These are phyloP conservation scores for Caradrina kadenii DNA, from an alignment of 2,888 invertebrate species.

Conservation along the genomic window DNA sequence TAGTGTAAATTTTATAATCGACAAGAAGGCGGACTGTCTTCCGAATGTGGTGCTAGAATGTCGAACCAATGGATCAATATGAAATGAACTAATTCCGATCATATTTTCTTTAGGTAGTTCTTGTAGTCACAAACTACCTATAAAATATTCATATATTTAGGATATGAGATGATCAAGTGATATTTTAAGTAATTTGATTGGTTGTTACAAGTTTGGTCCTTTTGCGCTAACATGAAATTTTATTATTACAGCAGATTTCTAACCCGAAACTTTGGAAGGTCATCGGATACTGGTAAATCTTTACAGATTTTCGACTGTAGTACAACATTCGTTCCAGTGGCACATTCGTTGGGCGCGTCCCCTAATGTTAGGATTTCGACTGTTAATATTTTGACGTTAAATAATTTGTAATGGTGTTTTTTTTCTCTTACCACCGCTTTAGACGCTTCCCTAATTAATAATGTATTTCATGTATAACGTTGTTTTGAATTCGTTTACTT, in stretches of 20 bases:
- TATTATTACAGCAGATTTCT: background rate
- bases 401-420: conserved; percentile 75
- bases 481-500: conserved; percentile 54
- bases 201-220: background rate
- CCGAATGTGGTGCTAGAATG: conserved; percentile 29
- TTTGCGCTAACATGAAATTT: too few relatives aligned
- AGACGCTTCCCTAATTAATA: conserved; percentile 74
- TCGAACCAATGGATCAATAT: background rate
- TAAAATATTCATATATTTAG: too few relatives aligned
- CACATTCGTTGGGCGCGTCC: conserved; percentile 43
- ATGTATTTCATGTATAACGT: conserved; percentile 63
- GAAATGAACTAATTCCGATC: background rate
- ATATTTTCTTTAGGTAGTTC: background rate
- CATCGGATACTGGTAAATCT: too few relatives aligned
- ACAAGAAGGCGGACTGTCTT: conserved; percentile 45
- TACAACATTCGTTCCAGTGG: background rate
- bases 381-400: conserved; percentile 74
- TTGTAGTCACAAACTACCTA: too few relatives aligned
- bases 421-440: conserved; percentile 74
- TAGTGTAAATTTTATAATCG: conserved; percentile 66
- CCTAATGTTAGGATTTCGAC: conserved; percentile 59
- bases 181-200: background rate
- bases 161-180: background rate
- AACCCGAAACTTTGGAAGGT: background rate
- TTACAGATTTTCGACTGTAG: background rate